phyloP scores from a whole-genome alignment of 2,888 invertebrate genomes.

The Mamestra brassicae region DNA sequence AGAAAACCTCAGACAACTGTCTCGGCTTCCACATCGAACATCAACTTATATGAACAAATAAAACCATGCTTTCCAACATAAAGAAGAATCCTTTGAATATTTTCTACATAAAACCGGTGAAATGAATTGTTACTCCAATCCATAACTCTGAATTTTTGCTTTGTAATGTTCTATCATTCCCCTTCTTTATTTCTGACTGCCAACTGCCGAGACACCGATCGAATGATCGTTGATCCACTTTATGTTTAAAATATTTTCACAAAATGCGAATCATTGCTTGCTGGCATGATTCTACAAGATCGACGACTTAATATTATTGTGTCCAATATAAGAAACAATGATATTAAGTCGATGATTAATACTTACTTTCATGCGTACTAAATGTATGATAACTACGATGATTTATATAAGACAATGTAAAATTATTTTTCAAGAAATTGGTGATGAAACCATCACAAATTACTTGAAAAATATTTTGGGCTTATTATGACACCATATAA shows the following conservation, averaged over 20 bases:
- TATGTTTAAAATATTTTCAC: slow-evolving; percentile 2
- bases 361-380: no score
- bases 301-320: neutral
- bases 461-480: no score
- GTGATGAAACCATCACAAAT: no score
- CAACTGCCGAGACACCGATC: slow-evolving; percentile 1
- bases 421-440: no score
- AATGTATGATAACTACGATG: no score
- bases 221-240: neutral
- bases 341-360: no score
- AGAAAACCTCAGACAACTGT: slow-evolving; percentile 19
- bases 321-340: neutral
- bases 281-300: neutral
- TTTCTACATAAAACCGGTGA: neutral
- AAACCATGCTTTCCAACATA: neutral
- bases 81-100: neutral
- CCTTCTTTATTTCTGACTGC: slow-evolving; percentile 6
- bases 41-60: slow-evolving; percentile 12
- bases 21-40: slow-evolving; percentile 13
- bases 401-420: neutral
- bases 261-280: neutral
- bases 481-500: no score
- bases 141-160: neutral
- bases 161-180: slow-evolving; percentile 1
- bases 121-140: neutral